phyloP scores from a whole-genome alignment of 2,113 vertebrate species.

The Sylvia atricapilla region DNA sequence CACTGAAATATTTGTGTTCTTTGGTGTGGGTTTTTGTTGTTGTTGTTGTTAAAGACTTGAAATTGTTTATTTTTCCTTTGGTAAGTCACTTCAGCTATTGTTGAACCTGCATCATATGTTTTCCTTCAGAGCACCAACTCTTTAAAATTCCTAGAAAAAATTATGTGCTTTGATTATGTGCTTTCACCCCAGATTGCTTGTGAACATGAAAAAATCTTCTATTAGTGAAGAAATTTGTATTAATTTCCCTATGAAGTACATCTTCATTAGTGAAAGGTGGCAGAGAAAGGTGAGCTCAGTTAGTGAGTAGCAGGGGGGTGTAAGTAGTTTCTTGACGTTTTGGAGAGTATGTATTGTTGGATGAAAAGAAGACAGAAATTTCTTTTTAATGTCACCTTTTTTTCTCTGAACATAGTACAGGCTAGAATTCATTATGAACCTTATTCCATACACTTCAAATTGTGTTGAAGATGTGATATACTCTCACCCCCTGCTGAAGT shows the following conservation, averaged over 20 bases:
- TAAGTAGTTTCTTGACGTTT: background rate
- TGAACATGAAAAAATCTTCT: background rate
- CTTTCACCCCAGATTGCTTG: background rate
- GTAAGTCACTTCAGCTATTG: background rate
- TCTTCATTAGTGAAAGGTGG: background rate
- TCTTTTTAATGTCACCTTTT: background rate
- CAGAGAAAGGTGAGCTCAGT: background rate
- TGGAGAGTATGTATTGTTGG: background rate
- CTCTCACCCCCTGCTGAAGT: background rate
- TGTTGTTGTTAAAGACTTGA: background rate
- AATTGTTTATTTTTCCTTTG: background rate
- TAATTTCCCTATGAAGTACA: background rate
- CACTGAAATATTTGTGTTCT: background rate
- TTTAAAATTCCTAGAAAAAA: background rate
- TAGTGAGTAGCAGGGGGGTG: background rate
- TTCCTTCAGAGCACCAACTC: background rate
- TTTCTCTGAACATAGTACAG: background rate
- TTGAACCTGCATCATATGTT: background rate
- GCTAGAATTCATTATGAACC: background rate
- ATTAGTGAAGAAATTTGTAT: background rate
- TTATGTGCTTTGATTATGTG: background rate
- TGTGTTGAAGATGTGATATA: background rate
- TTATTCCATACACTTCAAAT: background rate
- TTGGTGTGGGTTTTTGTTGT: background rate
- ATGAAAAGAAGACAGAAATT: background rate